Evolutionary conservation across 2,888 invertebrate species (phyloP), one percentile per base, ranked within the genome.

Genomic region (Cylindroiulus punctatus): DNA sequence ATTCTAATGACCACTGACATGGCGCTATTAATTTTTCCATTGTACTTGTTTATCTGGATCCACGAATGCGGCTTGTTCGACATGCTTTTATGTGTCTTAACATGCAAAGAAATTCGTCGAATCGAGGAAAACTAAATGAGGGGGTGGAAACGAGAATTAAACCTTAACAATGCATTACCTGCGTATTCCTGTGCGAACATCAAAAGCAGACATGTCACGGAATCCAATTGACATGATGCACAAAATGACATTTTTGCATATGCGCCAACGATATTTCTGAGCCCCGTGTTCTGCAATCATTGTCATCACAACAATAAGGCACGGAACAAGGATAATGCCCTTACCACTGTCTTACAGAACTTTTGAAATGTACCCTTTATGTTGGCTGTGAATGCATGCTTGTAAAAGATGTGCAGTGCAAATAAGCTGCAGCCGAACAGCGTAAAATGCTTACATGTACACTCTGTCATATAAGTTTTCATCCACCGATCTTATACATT

Each of bases 221-320:
- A 47, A 47, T 47, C 17, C 47, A 17, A 47, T 47, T 47, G 47
- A 47, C 47, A 47, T 47, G 12, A 12, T 14, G 14, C 47, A 47
- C 47, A 47, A 47, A 47, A 47, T 47, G 14, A 47, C 47, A 47
- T 47, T 47, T 47, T 47, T 47, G 47, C 47, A 47, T 47, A 47
- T 47, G 47, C 47, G 14, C 8, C 44, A 17, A 47, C 47, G 47
- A 47, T 3, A 47, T 17, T 12, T 14, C 17, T 14, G 47, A 47
- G 47, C 14, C 44, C 44, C 14, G 47, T 47, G 57, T 57, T 22
- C 22, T 17, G 7, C n/a, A 57, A 19, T n/a, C 22, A n/a, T 57
- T 57, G 57, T 57, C n/a, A n/a, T n/a, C 17, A 57, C n/a, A n/a
- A 57, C 57, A n/a, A n/a, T 57, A 57, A 57, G 57, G 57, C 57